phyloP scores from a whole-genome alignment of 2,797 vertebrate species.

The Rhynchotus rufescens region DNA sequence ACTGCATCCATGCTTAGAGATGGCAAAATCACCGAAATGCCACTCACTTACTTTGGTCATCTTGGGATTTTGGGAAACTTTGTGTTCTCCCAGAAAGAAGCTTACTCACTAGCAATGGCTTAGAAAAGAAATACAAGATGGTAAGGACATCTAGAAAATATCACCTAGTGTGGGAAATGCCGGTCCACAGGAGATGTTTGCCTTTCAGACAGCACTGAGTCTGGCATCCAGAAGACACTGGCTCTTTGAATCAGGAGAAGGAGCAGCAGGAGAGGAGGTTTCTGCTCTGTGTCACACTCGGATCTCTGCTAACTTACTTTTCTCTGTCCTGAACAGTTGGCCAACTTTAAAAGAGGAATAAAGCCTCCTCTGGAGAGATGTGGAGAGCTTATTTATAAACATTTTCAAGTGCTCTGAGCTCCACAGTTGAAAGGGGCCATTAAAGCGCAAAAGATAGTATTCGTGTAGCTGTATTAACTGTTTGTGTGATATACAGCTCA shows the following conservation, averaged over 20 bases:
- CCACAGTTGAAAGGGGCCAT: not conserved
- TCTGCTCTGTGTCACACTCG: not conserved
- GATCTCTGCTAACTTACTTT: not conserved
- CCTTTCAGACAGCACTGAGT: not conserved
- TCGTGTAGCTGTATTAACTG: not conserved
- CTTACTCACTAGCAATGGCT: not conserved
- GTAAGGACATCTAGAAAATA: not conserved
- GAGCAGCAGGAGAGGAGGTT: not conserved
- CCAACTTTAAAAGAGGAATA: not conserved
- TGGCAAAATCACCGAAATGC: not conserved
- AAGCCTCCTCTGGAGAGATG: constrained; percentile 5
- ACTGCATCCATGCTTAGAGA: not conserved
- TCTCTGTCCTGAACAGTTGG: not conserved
- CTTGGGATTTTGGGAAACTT: not conserved
- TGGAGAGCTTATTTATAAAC: constrained; percentile 12
- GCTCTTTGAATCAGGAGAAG: not conserved
- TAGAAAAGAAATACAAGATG: not conserved
- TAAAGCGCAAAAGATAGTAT: not conserved
- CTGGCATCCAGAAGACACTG: not conserved
- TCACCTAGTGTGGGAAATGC: not conserved
- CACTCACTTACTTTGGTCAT: not conserved
- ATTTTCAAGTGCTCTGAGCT: not conserved
- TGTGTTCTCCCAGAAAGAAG: not conserved
- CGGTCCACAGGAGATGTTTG: not conserved
- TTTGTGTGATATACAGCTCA: not conserved